A percentile compares a stretch with the other conserved stretches of the same genome.
These are phyloP conservation scores for Zalophus californianus DNA, from an alignment of 2,797 vertebrate genomes.

Conservation along the genomic window DNA sequence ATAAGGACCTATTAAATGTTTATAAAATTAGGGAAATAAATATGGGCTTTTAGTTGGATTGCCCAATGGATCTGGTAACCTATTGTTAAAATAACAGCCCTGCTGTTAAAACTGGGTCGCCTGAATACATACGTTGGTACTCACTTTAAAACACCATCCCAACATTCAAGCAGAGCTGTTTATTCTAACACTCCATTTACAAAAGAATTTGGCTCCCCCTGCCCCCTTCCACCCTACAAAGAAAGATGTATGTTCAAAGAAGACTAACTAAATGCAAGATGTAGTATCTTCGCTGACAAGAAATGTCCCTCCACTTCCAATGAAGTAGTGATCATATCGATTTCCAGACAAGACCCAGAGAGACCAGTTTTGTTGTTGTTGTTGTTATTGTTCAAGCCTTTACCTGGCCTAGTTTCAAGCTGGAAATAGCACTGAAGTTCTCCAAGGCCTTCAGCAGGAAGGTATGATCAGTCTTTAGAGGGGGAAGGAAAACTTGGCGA, in stretches of 20 bases:
- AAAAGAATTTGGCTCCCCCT: not conserved
- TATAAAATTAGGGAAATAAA: constrained; percentile 94
- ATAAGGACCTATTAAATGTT: constrained; percentile 95
- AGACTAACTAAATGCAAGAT: not conserved
- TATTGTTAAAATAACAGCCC: constrained; percentile 89
- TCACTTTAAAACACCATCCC: constrained; percentile 71
- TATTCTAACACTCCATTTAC: constrained; percentile 63
- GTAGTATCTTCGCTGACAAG: constrained; percentile 56
- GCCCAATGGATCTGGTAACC: constrained; percentile 89
- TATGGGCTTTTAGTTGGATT: constrained; percentile 90
- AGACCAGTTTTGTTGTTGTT: not conserved
- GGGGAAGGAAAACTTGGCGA: not conserved
- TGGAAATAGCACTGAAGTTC: constrained; percentile 49
- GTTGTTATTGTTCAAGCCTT: not conserved
- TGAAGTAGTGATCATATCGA: constrained; percentile 12
- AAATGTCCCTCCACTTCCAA: constrained; percentile 32
- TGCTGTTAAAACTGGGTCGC: constrained; percentile 85
- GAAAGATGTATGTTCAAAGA: constrained; percentile 51
- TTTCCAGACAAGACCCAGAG: constrained; percentile 18
- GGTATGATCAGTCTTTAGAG: not conserved
- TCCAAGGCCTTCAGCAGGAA: constrained; percentile 62
- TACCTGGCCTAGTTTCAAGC: constrained; percentile 66
- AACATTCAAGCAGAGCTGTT: constrained; percentile 28
- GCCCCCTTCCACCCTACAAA: not conserved
- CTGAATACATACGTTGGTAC: constrained; percentile 80